Conservation (phyloP, 2,888 invertebrate genomes). For the Cryptocephalus moraei region DNA sequence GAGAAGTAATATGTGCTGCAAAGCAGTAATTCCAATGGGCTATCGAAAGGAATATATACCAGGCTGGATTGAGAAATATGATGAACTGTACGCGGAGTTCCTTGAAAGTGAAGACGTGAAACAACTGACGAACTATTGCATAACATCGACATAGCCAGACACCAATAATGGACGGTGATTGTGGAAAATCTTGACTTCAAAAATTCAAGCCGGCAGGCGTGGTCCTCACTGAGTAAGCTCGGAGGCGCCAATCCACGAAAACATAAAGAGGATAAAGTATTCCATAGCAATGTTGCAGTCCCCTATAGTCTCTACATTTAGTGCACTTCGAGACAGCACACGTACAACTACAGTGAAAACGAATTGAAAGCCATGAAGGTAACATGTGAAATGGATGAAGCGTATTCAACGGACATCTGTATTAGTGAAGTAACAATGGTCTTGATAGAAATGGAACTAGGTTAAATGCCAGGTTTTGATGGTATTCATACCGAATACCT, state of each 20-base stretch:
- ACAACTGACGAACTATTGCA: conserved; percentile 7
- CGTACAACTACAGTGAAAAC: conserved; percentile 7
- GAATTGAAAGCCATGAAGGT: conserved; percentile 4
- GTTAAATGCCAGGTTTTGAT: conserved; percentile 1
- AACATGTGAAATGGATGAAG: background rate
- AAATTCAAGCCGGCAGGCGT: conserved; percentile 3
- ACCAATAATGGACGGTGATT: conserved; percentile 3
- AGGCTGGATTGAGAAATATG: conserved; percentile 2
- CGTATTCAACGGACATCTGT: background rate
- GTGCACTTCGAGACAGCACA: conserved; percentile 4
- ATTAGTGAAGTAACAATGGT: background rate
- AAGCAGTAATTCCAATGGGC: background rate
- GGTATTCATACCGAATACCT: conserved; percentile 6
- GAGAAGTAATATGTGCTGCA: conserved; percentile 1
- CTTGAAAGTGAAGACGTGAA: conserved; percentile 5
- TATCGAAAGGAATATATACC: conserved; percentile 2
- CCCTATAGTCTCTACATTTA: conserved; percentile 7
- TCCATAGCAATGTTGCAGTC: conserved; percentile 1
- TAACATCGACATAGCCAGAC: conserved; percentile 4
- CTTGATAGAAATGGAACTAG: background rate
- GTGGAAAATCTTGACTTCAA: conserved; percentile 3
- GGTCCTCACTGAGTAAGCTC: conserved; percentile 3
- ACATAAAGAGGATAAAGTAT: background rate
- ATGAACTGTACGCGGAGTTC: conserved; percentile 1
- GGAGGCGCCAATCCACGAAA: background rate